phyloP scores from a whole-genome alignment of 2,797 vertebrate species.

The Acanthiza pusilla region DNA sequence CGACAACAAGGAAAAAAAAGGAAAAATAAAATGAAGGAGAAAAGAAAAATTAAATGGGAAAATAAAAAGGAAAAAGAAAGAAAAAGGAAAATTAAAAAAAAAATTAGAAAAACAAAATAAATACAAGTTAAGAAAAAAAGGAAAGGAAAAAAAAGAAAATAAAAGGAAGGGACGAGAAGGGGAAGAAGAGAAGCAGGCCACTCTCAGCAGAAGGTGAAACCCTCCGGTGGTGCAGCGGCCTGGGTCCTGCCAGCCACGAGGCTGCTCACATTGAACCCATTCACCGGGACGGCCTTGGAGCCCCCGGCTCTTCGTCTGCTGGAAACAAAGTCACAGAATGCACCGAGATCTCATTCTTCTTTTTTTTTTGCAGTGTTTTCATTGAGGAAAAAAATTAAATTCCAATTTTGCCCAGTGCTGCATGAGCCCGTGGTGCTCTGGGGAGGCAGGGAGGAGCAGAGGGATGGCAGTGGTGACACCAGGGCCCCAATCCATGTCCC shows the following conservation, averaged over 20 bases:
- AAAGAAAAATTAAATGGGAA: no score
- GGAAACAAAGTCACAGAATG: accelerated
- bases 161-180: not conserved
- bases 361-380: accelerated
- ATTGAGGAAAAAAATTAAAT: not conserved
- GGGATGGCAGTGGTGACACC: not conserved
- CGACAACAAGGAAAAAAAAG: not conserved
- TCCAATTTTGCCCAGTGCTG: accelerated
- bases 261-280: not conserved
- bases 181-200: not conserved
- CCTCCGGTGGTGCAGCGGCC: not conserved
- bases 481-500: accelerated
- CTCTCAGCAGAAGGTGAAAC: not conserved
- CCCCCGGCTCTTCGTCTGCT: accelerated
- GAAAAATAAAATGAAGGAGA: accelerated
- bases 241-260: not conserved
- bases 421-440: accelerated
- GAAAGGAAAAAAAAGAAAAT: no score
- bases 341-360: accelerated
- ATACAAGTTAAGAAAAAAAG: no score
- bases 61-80: not conserved
- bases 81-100: accelerated
- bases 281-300: not conserved
- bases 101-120: accelerated
- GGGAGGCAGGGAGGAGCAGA: not conserved